These are phyloP conservation scores for Tubulanus polymorphus DNA, from an alignment of 2,888 invertebrate species.

Conservation along the genomic window DNA sequence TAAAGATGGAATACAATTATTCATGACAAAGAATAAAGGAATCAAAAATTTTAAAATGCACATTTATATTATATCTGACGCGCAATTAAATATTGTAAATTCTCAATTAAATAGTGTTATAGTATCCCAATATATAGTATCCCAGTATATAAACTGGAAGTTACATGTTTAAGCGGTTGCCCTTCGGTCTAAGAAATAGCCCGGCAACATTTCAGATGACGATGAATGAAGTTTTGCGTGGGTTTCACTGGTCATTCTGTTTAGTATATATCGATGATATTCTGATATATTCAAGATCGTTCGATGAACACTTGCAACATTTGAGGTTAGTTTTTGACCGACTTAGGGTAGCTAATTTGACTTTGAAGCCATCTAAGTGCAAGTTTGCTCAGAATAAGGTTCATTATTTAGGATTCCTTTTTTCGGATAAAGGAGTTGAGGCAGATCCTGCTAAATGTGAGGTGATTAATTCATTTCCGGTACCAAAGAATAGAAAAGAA, in stretches of 20 bases:
- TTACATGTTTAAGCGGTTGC: slow-evolving; percentile 20
- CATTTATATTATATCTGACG: too few species aligned
- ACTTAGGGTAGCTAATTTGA: slow-evolving; percentile 17
- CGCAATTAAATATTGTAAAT: too few species aligned
- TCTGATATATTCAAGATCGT: slow-evolving; percentile 16
- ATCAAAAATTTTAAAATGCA: too few species aligned
- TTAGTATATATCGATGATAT: slow-evolving; percentile 26
- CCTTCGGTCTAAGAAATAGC: slow-evolving; percentile 24
- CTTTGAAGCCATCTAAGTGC: slow-evolving; percentile 23
- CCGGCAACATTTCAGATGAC: slow-evolving; percentile 20
- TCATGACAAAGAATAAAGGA: too few species aligned
- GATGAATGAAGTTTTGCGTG: slow-evolving; percentile 16
- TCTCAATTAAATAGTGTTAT: too few species aligned
- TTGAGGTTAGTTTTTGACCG: slow-evolving; percentile 17
- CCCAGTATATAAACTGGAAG: too few species aligned
- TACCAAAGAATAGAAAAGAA: slow-evolving; percentile 16
- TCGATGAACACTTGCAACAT: slow-evolving; percentile 20
- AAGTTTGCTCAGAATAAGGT: slow-evolving; percentile 17
- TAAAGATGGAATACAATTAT: too few species aligned
- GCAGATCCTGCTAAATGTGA: slow-evolving; percentile 16
- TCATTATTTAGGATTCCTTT: slow-evolving; percentile 20
- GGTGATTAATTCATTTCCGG: slow-evolving; percentile 9
- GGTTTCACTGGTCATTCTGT: slow-evolving; percentile 21
- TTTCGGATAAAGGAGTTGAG: slow-evolving; percentile 18
- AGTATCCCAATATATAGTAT: too few species aligned